Evolutionary conservation across 1,140 invertebrate species (phyloP), one percentile per base, ranked within the genome.

Genomic region (Campodea augens): DNA sequence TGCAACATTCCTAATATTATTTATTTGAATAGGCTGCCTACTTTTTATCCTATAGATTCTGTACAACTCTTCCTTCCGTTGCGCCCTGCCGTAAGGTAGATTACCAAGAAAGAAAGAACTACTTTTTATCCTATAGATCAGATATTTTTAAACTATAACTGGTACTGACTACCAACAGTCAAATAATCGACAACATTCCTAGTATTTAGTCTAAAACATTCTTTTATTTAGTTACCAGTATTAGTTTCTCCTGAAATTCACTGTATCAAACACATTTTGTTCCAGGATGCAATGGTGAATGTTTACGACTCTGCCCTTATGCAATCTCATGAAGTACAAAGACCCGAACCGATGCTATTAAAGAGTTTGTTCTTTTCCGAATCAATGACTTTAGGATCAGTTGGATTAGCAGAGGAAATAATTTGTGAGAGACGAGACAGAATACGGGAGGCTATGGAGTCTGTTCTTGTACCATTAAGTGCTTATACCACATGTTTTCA

Each of bases 321-420:
- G 32, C 62, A 69, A 5, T 75, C 72, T 27, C 76, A 81, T 54
- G 69, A 71, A 54, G 74, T 84, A 18, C 69, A 64, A n/a, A 77
- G 81, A 60, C 66, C 81, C 13, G 75, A 81, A 51, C 68, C 77
- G n/a, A 70, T 67, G 50, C 65, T 82, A 2, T 57, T 82, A 57
- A 66, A 67, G 3, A 69, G 72, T 19, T 66, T 82, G 1, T 72
- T 71, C 43, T 82, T 77, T 60, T 70, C 78, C 0, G 67, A 69
- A 5, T 72, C 76, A 41, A 57, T 77, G 1, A 70, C 67, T 45
- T 60, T 84, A 1, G 78, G 77, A 4, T 75, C 77, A 3, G 73
- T 82, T 12, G 77, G 76, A 44, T 57, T 79, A 13, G 57, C 75
- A 52, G 77, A 81, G 47, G 60, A 69, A 0, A 60, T 68, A 23